Evolutionary conservation across 2,113 vertebrate genomes (phyloP).

Genomic region (Hippocampus barbouri): DNA sequence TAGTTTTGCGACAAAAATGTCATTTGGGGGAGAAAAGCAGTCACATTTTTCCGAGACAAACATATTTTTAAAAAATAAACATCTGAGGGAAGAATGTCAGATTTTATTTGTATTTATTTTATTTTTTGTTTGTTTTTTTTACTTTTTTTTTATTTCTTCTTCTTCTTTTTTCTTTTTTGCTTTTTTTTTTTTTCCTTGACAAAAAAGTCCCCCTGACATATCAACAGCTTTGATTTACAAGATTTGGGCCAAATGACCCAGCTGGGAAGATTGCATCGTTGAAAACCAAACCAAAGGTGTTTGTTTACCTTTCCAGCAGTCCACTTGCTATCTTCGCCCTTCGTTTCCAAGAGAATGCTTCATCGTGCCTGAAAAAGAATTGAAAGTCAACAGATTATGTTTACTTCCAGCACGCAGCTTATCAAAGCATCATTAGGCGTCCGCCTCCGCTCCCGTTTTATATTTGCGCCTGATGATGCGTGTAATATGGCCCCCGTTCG

Average conservation of each 20-base stretch:
- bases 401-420: constrained; percentile 77
- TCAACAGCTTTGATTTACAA: too few relatives aligned
- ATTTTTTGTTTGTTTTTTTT: too few relatives aligned
- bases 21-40: too few relatives aligned
- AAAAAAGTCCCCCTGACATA: too few relatives aligned
- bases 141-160: too few relatives aligned
- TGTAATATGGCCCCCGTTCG: constrained; percentile 77
- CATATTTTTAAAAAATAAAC: background rate
- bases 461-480: constrained; percentile 81
- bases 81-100: background rate
- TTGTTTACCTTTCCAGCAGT: constrained; percentile 40
- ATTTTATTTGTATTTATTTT: too few relatives aligned
- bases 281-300: background rate
- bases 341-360: constrained; percentile 47
- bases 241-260: too few relatives aligned
- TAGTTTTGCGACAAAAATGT: too few relatives aligned
- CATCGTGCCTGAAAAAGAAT: constrained; percentile 68
- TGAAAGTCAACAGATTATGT: constrained; percentile 78
- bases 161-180: too few relatives aligned
- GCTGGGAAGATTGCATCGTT: background rate
- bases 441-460: constrained; percentile 72
- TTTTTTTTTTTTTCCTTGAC: too few relatives aligned
- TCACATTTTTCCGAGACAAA: too few relatives aligned
- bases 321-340: constrained; percentile 21
- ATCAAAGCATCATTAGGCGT: constrained; percentile 75